A percentile compares a stretch with the other conserved stretches of the same genome.
These are phyloP conservation scores for Hypomecis punctinalis DNA, from an alignment of 2,888 invertebrate genomes.

Conservation along the genomic window DNA sequence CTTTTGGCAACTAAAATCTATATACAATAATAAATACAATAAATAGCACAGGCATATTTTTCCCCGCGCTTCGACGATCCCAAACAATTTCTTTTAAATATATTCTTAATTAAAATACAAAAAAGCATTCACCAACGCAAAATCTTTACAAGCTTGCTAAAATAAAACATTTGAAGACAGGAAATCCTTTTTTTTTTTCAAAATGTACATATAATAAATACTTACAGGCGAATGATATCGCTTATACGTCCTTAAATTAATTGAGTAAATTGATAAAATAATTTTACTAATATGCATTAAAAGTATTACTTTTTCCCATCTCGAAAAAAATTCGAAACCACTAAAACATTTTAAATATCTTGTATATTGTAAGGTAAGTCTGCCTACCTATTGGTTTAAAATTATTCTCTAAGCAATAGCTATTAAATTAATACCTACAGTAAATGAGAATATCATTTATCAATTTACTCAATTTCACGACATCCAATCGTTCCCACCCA, in stretches of 20 bases:
- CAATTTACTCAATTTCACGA: constrained; percentile 38
- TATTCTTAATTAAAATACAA: constrained; percentile 55
- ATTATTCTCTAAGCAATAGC: too few species aligned
- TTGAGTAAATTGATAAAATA: constrained; percentile 42
- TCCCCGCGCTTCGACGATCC: constrained; percentile 41
- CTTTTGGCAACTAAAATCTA: constrained; percentile 80
- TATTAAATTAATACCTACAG: background rate
- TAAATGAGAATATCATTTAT: constrained; percentile 21
- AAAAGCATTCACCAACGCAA: constrained; percentile 68
- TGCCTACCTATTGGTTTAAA: too few species aligned
- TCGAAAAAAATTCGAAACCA: too few species aligned
- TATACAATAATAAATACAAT: constrained; percentile 72
- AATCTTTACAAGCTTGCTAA: constrained; percentile 72
- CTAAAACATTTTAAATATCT: too few species aligned
- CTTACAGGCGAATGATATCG: constrained; percentile 74
- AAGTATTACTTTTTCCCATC: too few species aligned
- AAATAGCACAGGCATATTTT: constrained; percentile 58
- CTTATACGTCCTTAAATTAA: constrained; percentile 43
- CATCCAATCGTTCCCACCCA: constrained; percentile 58
- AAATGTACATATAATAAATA: constrained; percentile 81
- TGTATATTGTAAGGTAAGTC: too few species aligned
- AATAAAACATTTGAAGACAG: constrained; percentile 63
- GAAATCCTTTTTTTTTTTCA: constrained; percentile 62
- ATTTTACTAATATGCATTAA: background rate
- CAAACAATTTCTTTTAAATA: constrained; percentile 38